phyloP scores from a whole-genome alignment of 2,888 invertebrate species.

The Diadegma fenestrale region DNA sequence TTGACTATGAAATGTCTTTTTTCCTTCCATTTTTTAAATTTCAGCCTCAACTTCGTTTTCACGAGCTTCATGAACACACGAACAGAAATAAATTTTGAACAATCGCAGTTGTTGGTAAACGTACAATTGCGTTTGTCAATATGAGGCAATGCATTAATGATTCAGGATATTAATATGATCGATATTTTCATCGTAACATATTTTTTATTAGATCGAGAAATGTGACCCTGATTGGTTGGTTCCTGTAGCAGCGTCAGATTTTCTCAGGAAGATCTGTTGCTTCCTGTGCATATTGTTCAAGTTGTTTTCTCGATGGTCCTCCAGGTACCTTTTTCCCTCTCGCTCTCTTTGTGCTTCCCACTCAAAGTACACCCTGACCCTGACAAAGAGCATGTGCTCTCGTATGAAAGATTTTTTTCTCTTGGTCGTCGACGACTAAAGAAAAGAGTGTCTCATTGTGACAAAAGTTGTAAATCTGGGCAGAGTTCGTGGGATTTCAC shows the following conservation, averaged over 20 bases:
- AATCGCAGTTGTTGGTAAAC: not conserved
- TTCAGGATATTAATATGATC: too few species aligned
- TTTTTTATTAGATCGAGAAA: not conserved
- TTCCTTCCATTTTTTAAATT: not conserved
- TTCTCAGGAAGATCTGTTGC: slow-evolving; percentile 74
- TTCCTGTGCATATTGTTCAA: slow-evolving; percentile 73
- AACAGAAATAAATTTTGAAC: not conserved
- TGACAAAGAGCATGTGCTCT: slow-evolving; percentile 60
- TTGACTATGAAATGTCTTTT: not conserved
- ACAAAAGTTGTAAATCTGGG: not conserved
- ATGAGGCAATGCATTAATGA: too few species aligned
- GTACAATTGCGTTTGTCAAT: too few species aligned
- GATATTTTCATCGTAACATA: not conserved
- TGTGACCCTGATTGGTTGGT: slow-evolving; percentile 32
- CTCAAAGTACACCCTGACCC: slow-evolving; percentile 65
- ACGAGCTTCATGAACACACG: not conserved
- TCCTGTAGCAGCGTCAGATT: slow-evolving; percentile 41
- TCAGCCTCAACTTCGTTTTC: not conserved
- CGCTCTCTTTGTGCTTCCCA: slow-evolving; percentile 33
- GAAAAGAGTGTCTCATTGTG: slow-evolving; percentile 28
- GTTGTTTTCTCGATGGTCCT: slow-evolving; percentile 52
- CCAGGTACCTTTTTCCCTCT: slow-evolving; percentile 11
- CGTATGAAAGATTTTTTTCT: slow-evolving; percentile 55
- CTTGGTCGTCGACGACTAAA: not conserved
- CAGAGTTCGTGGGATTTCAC: not conserved